Percentiles rank a stretch among this genome's conserved stretches.
phyloP scores from a whole-genome alignment of 2,797 vertebrate species.

The Chaetophractus vellerosus region DNA sequence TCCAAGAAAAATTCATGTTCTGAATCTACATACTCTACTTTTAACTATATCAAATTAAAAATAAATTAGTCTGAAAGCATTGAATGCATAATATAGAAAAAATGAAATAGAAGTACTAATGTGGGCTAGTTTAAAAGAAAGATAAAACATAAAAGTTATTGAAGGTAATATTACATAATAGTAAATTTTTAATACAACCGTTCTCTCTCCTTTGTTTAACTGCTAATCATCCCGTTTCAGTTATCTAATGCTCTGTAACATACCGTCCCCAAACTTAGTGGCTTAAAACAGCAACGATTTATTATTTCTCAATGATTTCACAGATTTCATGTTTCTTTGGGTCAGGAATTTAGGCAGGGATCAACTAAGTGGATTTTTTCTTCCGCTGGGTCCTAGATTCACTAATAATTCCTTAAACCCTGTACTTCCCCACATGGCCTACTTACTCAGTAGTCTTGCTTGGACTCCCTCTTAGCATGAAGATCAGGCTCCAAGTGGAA shows the following conservation, averaged over 20 bases:
- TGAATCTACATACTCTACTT: not conserved
- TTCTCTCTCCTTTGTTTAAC: not conserved
- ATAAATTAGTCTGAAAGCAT: not conserved
- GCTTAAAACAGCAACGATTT: not conserved
- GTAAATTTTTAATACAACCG: not conserved
- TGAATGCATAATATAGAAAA: not conserved
- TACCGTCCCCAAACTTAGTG: too few species aligned
- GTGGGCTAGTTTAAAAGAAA: not conserved
- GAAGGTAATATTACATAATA: not conserved
- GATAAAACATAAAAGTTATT: not conserved
- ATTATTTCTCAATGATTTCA: not conserved
- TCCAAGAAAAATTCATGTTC: not conserved
- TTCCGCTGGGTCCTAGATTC: not conserved
- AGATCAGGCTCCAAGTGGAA: not conserved
- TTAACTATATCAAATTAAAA: not conserved
- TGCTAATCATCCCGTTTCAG: not conserved
- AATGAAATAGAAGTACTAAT: not conserved
- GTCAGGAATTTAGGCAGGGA: not conserved
- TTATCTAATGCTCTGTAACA: not conserved
- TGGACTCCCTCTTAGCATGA: rapidly evolving
- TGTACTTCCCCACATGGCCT: not conserved
- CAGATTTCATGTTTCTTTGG: too few species aligned
- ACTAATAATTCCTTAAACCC: not conserved
- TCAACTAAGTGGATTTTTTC: not conserved
- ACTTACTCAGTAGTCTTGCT: not conserved